Conservation (phyloP, 2,113 vertebrate species). For the Salvelinus namaycush region DNA sequence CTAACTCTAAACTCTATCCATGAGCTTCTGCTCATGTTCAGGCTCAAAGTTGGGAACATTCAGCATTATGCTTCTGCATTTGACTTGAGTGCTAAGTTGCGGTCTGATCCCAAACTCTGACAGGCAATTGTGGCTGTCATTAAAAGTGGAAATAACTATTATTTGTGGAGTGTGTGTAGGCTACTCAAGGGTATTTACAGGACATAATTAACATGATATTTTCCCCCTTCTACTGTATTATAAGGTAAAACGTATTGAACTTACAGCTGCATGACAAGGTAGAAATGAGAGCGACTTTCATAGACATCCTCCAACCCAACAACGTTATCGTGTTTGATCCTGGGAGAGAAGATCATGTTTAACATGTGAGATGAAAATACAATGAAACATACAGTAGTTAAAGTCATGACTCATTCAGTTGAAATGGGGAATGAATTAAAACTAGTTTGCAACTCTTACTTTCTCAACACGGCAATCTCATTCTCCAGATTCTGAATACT, state of each 20-base stretch:
- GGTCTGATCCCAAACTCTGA: too few species aligned
- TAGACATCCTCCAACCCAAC: conserved; percentile 95
- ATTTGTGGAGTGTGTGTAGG: too few species aligned
- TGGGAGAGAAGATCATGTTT: conserved; percentile 71
- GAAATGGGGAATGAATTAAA: not conserved
- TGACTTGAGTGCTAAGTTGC: too few species aligned
- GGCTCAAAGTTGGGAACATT: too few species aligned
- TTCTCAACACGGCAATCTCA: conserved; percentile 90
- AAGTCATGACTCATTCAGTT: not conserved
- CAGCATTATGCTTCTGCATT: too few species aligned
- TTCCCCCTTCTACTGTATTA: too few species aligned
- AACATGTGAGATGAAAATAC: not conserved
- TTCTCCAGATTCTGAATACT: conserved; percentile 89
- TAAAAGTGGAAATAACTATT: too few species aligned
- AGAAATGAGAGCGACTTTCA: conserved; percentile 90
- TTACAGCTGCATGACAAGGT: conserved; percentile 98
- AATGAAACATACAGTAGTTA: conserved; percentile 62
- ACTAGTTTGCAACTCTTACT: conserved; percentile 78
- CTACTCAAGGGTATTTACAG: too few species aligned
- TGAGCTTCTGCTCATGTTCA: too few species aligned
- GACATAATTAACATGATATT: too few species aligned
- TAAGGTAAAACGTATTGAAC: conserved; percentile 49
- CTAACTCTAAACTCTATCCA: too few species aligned
- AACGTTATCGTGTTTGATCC: conserved; percentile 95
- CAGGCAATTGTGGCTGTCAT: too few species aligned